phyloP scores from a whole-genome alignment of 2,113 vertebrate species.

The Thermophis baileyi region DNA sequence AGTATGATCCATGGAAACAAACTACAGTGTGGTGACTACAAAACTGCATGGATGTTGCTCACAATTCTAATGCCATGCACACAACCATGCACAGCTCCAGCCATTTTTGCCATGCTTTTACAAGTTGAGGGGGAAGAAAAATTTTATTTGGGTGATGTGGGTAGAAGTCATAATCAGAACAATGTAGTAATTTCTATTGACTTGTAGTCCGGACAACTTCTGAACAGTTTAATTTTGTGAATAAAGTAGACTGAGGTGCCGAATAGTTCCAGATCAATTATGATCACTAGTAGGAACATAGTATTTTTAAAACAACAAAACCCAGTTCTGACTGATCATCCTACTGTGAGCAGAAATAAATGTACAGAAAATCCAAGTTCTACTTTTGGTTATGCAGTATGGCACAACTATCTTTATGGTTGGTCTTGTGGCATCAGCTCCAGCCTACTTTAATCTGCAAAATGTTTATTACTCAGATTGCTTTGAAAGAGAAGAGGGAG shows the following conservation, averaged over 20 bases:
- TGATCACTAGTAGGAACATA: not conserved
- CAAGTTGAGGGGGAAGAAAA: not conserved
- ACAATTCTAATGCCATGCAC: not conserved
- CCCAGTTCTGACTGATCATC: not conserved
- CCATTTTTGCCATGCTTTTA: not conserved
- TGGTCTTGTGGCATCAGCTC: constrained; percentile 31
- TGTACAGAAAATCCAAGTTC: constrained; percentile 31
- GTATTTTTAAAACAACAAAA: not conserved
- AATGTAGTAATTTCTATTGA: not conserved
- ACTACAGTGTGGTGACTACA: not conserved
- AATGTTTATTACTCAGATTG: constrained; percentile 45
- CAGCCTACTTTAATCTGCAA: constrained; percentile 37
- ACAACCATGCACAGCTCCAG: not conserved
- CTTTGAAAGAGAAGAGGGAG: constrained; percentile 23
- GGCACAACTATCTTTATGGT: constrained; percentile 32
- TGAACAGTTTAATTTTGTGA: not conserved
- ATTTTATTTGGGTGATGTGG: not conserved
- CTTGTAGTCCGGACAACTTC: not conserved
- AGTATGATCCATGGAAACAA: not conserved
- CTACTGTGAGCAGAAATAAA: constrained; percentile 39
- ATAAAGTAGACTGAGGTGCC: not conserved
- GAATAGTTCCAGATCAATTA: not conserved
- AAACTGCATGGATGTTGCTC: not conserved
- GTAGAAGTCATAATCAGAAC: not conserved
- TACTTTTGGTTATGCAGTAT: constrained; percentile 49